Evolutionary conservation across 2,113 vertebrate genomes (phyloP).

Genomic region (Archocentrus centrarchus): DNA sequence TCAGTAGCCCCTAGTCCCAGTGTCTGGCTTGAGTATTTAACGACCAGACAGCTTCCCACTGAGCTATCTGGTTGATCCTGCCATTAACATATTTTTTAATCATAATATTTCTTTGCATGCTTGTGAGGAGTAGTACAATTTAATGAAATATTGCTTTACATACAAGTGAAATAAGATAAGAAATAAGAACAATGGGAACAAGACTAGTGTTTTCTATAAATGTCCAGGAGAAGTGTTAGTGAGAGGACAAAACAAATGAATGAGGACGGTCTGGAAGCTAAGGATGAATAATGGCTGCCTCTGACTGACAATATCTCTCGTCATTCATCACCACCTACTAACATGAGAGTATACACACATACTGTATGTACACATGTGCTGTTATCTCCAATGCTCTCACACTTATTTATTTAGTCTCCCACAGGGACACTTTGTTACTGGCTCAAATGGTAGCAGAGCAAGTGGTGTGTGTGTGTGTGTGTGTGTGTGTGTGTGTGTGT

Average conservation of each 20-base stretch:
- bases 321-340: constrained; percentile 82
- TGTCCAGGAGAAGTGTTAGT: background rate
- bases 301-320: constrained; percentile 72
- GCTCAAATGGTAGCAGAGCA: background rate
- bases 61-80: too few relatives aligned
- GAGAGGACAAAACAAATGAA: background rate
- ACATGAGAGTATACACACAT: constrained; percentile 47
- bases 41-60: too few relatives aligned
- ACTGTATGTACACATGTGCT: background rate
- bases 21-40: too few relatives aligned
- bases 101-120: too few relatives aligned
- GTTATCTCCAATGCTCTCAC: background rate
- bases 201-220: background rate
- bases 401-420: background rate
- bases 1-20: too few relatives aligned
- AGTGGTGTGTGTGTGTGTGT: background rate
- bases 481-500: too few relatives aligned
- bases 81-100: too few relatives aligned
- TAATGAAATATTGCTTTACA: too few relatives aligned
- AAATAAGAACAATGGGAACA: background rate
- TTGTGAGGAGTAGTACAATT: too few relatives aligned
- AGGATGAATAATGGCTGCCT: background rate
- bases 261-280: background rate
- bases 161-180: too few relatives aligned
- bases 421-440: background rate